These are phyloP conservation scores for Fulmarus glacialis DNA, from an alignment of 2,113 vertebrate species.

Conservation along the genomic window DNA sequence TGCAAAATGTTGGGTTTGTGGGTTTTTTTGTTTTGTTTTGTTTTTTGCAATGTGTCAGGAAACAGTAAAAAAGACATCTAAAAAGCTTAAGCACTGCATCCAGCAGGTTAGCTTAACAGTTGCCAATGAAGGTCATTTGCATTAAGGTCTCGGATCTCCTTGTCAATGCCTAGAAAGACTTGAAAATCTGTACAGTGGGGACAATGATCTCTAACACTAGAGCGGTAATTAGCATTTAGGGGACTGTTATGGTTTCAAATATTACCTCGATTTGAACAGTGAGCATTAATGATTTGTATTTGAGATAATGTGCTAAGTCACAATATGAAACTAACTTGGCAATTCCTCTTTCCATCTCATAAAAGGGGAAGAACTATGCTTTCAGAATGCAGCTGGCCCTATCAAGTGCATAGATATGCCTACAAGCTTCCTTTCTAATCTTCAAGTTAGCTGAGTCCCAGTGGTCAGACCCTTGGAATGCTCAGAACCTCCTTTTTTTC, in stretches of 20 bases:
- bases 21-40: not conserved
- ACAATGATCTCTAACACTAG: not conserved
- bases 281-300: not conserved
- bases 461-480: not conserved
- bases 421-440: not conserved
- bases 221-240: not conserved
- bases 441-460: not conserved
- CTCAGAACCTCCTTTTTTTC: not conserved
- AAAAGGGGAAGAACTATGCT: not conserved
- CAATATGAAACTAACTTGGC: not conserved
- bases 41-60: not conserved
- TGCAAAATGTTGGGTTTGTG: not conserved
- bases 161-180: not conserved
- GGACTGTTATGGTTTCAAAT: not conserved
- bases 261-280: not conserved
- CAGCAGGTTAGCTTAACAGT: not conserved
- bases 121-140: not conserved
- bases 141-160: not conserved
- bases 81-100: not conserved
- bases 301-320: not conserved
- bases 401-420: not conserved
- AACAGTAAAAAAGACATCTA: not conserved
- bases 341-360: not conserved
- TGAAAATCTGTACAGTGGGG: not conserved
- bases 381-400: not conserved